These are phyloP conservation scores for Porites lobata DNA, from an alignment of 92 coral and sea anemone genomes.

Conservation along the genomic window DNA sequence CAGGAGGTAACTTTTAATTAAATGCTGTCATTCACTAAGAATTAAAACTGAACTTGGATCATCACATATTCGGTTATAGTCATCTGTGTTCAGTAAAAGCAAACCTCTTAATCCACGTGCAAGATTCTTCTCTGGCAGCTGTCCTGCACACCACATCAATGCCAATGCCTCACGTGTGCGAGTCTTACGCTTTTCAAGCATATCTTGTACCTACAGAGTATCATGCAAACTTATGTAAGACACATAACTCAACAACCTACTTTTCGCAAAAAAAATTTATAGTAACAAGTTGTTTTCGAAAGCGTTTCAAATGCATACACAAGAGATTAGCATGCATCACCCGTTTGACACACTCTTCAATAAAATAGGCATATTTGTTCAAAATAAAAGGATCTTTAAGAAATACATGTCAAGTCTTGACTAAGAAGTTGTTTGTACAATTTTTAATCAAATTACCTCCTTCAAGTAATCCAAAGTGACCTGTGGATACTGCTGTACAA, in stretches of 20 bases:
- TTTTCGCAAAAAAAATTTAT: no score
- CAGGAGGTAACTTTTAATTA: not conserved
- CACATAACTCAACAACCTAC: no score
- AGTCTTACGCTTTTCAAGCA: slow-evolving; percentile 76
- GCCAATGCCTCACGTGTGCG: slow-evolving; percentile 91
- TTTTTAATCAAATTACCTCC: slow-evolving; percentile 46
- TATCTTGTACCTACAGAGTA: slow-evolving; percentile 52
- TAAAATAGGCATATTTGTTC: no score
- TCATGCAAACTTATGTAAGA: not conserved
- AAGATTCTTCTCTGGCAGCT: slow-evolving; percentile 74
- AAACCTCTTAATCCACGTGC: slow-evolving; percentile 85
- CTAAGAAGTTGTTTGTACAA: no score
- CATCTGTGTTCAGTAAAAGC: not conserved
- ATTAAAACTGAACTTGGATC: no score
- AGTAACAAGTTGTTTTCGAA: no score
- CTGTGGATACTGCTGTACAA: slow-evolving; percentile 75
- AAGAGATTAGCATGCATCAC: no score
- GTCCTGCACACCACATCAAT: slow-evolving; percentile 92
- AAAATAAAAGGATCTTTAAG: no score
- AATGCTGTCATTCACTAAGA: no score
- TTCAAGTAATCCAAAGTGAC: slow-evolving; percentile 66
- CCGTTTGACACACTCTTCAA: no score
- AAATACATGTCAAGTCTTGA: no score
- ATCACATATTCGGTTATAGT: not conserved
- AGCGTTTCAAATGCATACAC: no score